Conservation (phyloP, 2,797 vertebrate species). For the Phalanger gymnotis region DNA sequence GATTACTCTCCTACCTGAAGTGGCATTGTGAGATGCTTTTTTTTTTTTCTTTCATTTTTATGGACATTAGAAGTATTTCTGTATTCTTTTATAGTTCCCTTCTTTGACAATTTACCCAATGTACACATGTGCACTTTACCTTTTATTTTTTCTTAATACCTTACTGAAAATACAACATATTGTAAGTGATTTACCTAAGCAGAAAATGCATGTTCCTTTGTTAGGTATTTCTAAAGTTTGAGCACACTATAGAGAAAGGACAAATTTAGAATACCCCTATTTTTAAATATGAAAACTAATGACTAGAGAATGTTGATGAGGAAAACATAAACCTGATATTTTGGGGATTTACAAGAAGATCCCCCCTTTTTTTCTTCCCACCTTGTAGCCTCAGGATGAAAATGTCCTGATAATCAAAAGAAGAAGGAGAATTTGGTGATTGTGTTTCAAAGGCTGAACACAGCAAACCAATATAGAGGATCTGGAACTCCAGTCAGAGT, state of each 20-base stretch:
- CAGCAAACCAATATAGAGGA: conserved; percentile 31
- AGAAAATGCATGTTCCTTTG: too few relatives aligned
- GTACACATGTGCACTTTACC: too few relatives aligned
- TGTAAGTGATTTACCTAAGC: too few relatives aligned
- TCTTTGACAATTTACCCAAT: background rate
- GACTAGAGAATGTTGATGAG: background rate
- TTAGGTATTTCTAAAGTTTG: too few relatives aligned
- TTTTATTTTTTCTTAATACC: too few relatives aligned
- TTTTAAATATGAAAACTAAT: background rate
- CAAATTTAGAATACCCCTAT: background rate
- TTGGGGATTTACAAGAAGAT: background rate
- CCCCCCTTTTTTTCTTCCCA: background rate
- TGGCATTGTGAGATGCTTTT: background rate
- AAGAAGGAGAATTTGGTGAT: background rate
- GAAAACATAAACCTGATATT: conserved; percentile 23
- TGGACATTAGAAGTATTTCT: background rate
- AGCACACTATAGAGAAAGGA: background rate
- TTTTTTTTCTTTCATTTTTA: background rate
- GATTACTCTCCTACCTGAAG: background rate
- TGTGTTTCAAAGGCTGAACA: conserved; percentile 31
- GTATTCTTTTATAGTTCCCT: background rate
- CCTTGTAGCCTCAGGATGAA: background rate
- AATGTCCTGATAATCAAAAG: conserved; percentile 23
- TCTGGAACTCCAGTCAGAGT: background rate
- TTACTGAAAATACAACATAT: too few relatives aligned